Conservation (phyloP, 92 coral and sea anemone species). For the Phymanthus crucifer region DNA sequence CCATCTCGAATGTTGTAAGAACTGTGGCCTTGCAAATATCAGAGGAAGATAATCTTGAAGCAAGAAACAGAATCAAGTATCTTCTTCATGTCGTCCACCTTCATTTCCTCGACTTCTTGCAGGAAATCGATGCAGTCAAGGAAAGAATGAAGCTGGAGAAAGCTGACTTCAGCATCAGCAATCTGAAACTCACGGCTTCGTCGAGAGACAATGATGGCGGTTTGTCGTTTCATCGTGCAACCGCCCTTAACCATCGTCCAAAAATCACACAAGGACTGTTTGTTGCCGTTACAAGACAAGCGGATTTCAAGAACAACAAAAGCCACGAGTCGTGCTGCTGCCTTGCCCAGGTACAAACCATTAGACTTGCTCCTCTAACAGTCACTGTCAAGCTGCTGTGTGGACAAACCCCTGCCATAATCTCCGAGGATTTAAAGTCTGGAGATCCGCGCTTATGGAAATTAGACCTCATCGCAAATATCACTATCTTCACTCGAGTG, state of each 20-base stretch:
- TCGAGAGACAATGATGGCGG: neutral
- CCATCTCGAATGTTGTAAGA: neutral
- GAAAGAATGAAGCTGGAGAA: conserved; percentile 13
- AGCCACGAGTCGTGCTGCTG: conserved; percentile 28
- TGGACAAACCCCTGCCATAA: conserved; percentile 2
- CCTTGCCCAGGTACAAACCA: conserved; percentile 15
- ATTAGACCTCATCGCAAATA: conserved; percentile 23
- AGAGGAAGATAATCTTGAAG: neutral
- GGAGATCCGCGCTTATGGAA: conserved; percentile 13
- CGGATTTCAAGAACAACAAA: conserved; percentile 6
- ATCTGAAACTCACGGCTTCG: conserved; percentile 2
- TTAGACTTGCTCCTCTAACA: conserved; percentile 10
- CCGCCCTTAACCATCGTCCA: conserved; percentile 14
- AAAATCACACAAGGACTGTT: conserved; percentile 15
- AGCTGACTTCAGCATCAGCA: conserved; percentile 15
- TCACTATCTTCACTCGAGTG: conserved; percentile 22
- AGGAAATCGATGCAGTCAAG: conserved; percentile 9
- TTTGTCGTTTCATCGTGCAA: conserved; percentile 7
- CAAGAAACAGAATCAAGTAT: neutral
- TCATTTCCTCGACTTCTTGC: conserved; percentile 15
- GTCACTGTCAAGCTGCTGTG: conserved; percentile 8
- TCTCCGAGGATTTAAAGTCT: conserved; percentile 1
- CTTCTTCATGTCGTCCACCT: conserved; percentile 17
- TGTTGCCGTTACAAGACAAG: conserved; percentile 16
- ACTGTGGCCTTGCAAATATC: neutral